Evolutionary conservation across 2,113 vertebrate genomes (phyloP), one percentile per base, ranked within the genome.

Genomic region (Nannospalax galili): DNA sequence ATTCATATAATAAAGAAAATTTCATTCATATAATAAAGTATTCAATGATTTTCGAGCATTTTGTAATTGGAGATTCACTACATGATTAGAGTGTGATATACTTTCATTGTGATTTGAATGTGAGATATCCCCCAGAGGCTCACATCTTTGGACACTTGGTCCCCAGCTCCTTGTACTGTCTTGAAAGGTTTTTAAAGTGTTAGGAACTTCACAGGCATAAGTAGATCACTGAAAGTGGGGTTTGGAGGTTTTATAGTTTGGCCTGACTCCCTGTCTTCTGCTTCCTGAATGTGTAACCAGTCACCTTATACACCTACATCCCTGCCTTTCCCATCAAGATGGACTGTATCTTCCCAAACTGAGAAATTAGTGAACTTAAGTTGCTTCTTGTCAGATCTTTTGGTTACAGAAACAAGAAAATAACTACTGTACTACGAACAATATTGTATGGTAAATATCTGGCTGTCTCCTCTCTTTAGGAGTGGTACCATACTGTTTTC

Each of bases 1-100:
- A n/a, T n/a, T n/a, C n/a, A n/a, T n/a, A n/a, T n/a, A n/a, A n/a
- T 84, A 88, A 95, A 78, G 72, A 37, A 82, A 96, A 84, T 80
- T 95, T 94, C 93, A 79, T 87, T 92, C 40, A 87, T 77, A 93
- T 19, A 15, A 67, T n/a, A 74, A 30, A 73, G 3, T 90, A n/a
- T 6, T 90, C 64, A 91, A 69, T 88, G 56, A 90, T n/a, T 78
- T 73, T 86, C 26, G 75, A 90, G 14, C 40, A 90, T 26, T 64
- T 73, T 93, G 37, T 14, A 94, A 85, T 70, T 60, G 20, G 48
- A 85, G 95, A 95, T 81, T 64, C 42, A 64, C 19, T 93, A 52
- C 15, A 28, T 88, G 22, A 5, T 60, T 92, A 37, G 4, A 42
- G 60, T 48, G n/a, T 69, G 30, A 9, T 67, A 22, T 19, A 14